Conservation (phyloP, 2,113 vertebrate species). For the Apaloderma vittatum region DNA sequence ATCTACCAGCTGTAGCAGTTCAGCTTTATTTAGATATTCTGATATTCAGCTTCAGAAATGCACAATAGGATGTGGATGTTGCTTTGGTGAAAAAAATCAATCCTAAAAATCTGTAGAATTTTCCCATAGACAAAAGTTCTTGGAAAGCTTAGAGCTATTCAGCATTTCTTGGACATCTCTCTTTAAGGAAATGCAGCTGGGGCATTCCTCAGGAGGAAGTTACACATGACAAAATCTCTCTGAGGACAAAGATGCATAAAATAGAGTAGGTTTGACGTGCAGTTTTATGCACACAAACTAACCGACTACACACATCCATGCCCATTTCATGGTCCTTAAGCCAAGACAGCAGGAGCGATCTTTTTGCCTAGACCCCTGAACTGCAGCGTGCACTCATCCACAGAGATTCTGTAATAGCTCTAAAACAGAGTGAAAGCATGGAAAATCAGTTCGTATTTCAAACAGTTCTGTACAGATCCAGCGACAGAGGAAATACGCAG, state of each 20-base stretch:
- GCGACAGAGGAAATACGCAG: not conserved
- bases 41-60: not conserved
- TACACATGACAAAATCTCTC: not conserved
- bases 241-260: not conserved
- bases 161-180: not conserved
- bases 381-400: not conserved
- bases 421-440: not conserved
- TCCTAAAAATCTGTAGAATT: not conserved
- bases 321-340: not conserved
- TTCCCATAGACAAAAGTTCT: not conserved
- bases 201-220: not conserved
- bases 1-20: not conserved
- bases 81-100: not conserved
- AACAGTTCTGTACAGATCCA: not conserved
- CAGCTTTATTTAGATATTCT: not conserved
- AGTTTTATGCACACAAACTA: not conserved
- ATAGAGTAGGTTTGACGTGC: not conserved
- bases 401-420: not conserved
- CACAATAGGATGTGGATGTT: not conserved
- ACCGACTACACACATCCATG: not conserved
- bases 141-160: not conserved
- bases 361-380: not conserved
- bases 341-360: not conserved
- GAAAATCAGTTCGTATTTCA: not conserved
- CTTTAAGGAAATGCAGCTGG: not conserved